These are phyloP conservation scores for Cyphomyrmex costatus DNA, from an alignment of 1,140 invertebrate species.

Conservation along the genomic window DNA sequence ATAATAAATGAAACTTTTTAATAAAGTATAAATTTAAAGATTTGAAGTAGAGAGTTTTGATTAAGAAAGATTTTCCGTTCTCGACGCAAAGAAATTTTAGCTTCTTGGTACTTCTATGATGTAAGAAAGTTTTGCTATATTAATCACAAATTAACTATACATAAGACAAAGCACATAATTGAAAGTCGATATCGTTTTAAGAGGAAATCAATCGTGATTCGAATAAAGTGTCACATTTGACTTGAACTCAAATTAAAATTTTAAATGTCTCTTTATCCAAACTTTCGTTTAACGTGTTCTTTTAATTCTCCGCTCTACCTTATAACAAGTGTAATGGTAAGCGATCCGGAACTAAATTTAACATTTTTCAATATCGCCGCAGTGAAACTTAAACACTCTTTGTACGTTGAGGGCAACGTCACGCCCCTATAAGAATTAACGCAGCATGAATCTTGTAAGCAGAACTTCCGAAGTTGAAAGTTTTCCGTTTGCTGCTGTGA, in stretches of 20 bases:
- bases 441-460: conserved; percentile 56
- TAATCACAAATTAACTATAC: conserved; percentile 19
- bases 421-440: conserved; percentile 44
- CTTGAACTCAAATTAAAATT: conserved; percentile 37
- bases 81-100: neutral
- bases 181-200: neutral
- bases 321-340: neutral
- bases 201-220: neutral
- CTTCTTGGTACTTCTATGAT: neutral
- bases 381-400: conserved; percentile 62
- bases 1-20: conserved; percentile 1
- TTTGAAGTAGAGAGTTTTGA: neutral
- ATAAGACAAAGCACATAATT: conserved; percentile 16
- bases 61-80: conserved; percentile 7
- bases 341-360: conserved; percentile 51
- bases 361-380: conserved; percentile 59
- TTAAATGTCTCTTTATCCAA: conserved; percentile 1
- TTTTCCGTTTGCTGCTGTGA: conserved; percentile 47
- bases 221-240: conserved; percentile 16
- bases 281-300: conserved; percentile 25
- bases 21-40: neutral
- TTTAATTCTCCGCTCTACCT: conserved; percentile 4
- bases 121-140: conserved; percentile 14
- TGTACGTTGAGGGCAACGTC: conserved; percentile 51
- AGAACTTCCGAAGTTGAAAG: conserved; percentile 58